These are phyloP conservation scores for Porites australiensis DNA, from an alignment of 64 coral and sea anemone genomes.

Conservation along the genomic window DNA sequence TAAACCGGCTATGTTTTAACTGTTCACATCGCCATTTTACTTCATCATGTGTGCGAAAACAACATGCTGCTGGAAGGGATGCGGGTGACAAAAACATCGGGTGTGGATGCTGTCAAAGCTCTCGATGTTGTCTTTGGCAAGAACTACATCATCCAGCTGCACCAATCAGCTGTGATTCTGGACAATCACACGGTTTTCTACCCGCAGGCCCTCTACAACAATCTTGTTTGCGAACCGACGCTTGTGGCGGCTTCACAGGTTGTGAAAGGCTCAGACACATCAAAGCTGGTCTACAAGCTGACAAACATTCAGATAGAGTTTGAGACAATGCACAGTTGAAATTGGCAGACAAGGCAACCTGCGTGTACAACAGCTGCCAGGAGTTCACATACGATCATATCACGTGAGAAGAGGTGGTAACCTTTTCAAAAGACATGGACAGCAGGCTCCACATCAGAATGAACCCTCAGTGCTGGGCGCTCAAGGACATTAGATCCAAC, in stretches of 20 bases:
- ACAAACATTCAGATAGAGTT: background rate
- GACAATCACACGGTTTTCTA: background rate
- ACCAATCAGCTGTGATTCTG: background rate
- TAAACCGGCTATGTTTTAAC: too few relatives aligned
- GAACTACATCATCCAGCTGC: background rate
- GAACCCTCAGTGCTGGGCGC: background rate
- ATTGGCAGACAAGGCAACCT: background rate
- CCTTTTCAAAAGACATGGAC: background rate
- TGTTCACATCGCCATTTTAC: too few relatives aligned
- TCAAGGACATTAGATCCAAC: background rate
- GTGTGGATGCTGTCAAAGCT: background rate
- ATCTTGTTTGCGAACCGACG: background rate
- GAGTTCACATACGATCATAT: background rate
- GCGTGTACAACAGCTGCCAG: background rate
- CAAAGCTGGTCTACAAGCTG: background rate
- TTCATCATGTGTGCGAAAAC: background rate
- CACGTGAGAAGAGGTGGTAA: too few relatives aligned
- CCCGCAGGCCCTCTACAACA: background rate
- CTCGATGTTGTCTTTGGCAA: background rate
- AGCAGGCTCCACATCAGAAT: background rate
- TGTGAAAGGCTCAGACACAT: background rate
- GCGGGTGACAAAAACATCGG: background rate
- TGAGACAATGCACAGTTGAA: background rate
- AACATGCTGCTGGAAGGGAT: constrained; percentile 23
- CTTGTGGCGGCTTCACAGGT: background rate